Conservation (phyloP, 1,140 invertebrate genomes). For the Penaeus vannamei region DNA sequence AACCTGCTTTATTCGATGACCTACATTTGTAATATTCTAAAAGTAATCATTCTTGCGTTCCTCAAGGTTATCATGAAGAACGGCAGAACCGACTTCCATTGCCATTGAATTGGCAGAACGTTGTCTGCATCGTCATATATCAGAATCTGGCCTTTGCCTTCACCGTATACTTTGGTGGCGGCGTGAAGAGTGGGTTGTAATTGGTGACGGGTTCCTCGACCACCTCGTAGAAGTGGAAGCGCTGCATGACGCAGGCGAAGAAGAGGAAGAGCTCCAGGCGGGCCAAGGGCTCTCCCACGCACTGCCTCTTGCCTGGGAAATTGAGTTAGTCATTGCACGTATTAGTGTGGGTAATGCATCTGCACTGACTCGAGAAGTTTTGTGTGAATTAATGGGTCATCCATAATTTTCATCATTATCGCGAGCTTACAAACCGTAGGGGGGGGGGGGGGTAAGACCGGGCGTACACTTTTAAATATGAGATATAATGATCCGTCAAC, state of each 20-base stretch:
- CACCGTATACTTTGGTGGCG: slow-evolving; percentile 2
- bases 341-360: neutral
- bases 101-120: neutral
- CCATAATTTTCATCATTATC: too few relatives aligned
- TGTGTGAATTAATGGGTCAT: too few relatives aligned
- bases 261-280: slow-evolving; percentile 40
- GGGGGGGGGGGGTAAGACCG: too few relatives aligned
- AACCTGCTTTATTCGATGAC: too few relatives aligned
- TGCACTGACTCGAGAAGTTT: too few relatives aligned
- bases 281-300: slow-evolving; percentile 35
- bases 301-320: slow-evolving; percentile 30
- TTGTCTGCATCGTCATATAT: neutral
- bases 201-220: neutral
- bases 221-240: slow-evolving; percentile 40
- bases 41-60: too few relatives aligned
- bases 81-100: neutral
- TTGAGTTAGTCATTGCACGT: neutral
- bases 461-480: too few relatives aligned
- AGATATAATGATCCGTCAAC: too few relatives aligned
- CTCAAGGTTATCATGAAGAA: neutral
- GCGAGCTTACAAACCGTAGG: too few relatives aligned
- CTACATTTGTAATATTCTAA: too few relatives aligned
- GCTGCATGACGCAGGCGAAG: slow-evolving; percentile 29
- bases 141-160: neutral
- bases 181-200: neutral